These are phyloP conservation scores for Mormoops blainvillei DNA, from an alignment of 2,113 vertebrate genomes.

Conservation along the genomic window DNA sequence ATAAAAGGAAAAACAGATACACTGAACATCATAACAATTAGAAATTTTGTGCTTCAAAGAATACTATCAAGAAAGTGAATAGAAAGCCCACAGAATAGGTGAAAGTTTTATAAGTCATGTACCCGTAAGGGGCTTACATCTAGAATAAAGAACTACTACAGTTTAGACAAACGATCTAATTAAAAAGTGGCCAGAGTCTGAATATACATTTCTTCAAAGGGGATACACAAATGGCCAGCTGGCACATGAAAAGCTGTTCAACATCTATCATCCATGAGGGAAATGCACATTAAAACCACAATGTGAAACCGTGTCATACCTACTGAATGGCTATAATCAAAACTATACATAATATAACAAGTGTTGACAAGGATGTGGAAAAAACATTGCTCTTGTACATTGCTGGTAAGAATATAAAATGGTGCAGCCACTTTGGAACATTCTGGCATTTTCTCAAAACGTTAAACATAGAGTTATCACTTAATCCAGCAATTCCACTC, in stretches of 20 bases:
- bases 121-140: background rate
- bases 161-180: background rate
- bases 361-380: background rate
- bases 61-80: background rate
- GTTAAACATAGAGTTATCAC: background rate
- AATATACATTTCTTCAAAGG: constrained; percentile 10
- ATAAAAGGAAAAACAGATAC: background rate
- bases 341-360: background rate
- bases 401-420: background rate
- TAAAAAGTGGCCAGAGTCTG: background rate
- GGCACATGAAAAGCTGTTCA: background rate
- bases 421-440: background rate
- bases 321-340: background rate
- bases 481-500: background rate
- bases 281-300: background rate
- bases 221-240: background rate
- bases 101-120: background rate
- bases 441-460: background rate
- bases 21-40: background rate
- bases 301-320: background rate
- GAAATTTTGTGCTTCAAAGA: background rate
- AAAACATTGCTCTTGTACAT: background rate
- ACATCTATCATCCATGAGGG: background rate
- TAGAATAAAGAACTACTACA: background rate
- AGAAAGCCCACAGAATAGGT: background rate